phyloP scores from a whole-genome alignment of 2,113 vertebrate species.

The Ophiodon elongatus region DNA sequence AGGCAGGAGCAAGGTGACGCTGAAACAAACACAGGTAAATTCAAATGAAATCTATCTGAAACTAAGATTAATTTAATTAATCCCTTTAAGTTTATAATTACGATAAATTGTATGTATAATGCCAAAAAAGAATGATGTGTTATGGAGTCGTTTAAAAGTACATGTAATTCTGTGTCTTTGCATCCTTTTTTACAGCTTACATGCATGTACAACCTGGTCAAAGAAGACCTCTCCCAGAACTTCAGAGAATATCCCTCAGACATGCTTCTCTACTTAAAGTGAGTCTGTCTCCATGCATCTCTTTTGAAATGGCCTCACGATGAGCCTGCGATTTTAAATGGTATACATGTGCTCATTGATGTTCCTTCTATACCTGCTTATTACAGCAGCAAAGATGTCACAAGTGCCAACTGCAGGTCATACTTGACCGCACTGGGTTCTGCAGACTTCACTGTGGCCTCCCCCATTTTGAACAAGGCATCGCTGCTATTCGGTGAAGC shows the following conservation, averaged over 20 bases:
- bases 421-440: slow-evolving; percentile 65
- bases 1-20: slow-evolving; percentile 50
- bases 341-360: neutral
- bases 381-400: slow-evolving; percentile 61
- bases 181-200: slow-evolving; percentile 65
- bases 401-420: slow-evolving; percentile 59
- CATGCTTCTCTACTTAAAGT: slow-evolving; percentile 79
- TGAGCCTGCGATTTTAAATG: neutral
- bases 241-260: slow-evolving; percentile 78
- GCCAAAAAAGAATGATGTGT: neutral
- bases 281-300: slow-evolving; percentile 22
- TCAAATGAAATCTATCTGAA: neutral
- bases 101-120: neutral
- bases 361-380: neutral
- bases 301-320: neutral
- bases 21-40: slow-evolving; percentile 75
- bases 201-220: slow-evolving; percentile 78
- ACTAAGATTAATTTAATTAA: neutral
- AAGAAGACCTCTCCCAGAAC: slow-evolving; percentile 30
- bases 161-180: neutral
- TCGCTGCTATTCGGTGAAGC: slow-evolving; percentile 52
- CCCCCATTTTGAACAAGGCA: slow-evolving; percentile 55
- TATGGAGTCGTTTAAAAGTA: neutral
- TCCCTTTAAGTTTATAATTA: neutral
- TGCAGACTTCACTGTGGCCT: slow-evolving; percentile 70